Evolutionary conservation across 2,797 vertebrate genomes (phyloP).

Genomic region (Labeo calbasu): DNA sequence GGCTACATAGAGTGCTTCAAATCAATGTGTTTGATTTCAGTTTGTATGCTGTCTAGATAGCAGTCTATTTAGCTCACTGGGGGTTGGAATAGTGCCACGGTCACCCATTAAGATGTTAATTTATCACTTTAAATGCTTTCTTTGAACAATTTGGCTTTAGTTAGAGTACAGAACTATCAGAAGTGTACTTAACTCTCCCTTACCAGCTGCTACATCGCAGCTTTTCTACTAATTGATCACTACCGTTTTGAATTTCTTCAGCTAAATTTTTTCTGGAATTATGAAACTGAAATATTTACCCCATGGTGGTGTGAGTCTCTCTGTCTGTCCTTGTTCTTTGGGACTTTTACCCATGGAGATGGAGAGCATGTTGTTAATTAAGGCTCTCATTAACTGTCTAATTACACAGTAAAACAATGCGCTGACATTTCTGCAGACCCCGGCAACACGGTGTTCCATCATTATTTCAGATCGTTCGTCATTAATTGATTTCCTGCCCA

Average conservation of each 20-base stretch:
- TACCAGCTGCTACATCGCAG: background rate
- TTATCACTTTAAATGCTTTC: background rate
- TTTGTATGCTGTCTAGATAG: conserved; percentile 5
- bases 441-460: conserved; percentile 40
- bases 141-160: background rate
- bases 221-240: background rate
- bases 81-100: background rate
- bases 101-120: background rate
- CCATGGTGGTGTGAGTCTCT: background rate
- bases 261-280: background rate
- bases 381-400: conserved; percentile 71
- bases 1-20: background rate
- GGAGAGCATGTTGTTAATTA: conserved; percentile 64
- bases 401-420: conserved; percentile 63
- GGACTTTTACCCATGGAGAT: conserved; percentile 39
- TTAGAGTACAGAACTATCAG: background rate
- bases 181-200: background rate
- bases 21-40: background rate
- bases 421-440: conserved; percentile 52
- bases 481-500: conserved; percentile 59
- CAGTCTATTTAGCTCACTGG: background rate
- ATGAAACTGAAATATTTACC: background rate
- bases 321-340: conserved; percentile 7
- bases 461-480: conserved; percentile 48
- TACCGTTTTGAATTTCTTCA: background rate